Percentiles rank a stretch among this genome's conserved stretches.
Evolutionary conservation across 2,113 vertebrate genomes (phyloP).

Genomic region (Phainopepla nitens): DNA sequence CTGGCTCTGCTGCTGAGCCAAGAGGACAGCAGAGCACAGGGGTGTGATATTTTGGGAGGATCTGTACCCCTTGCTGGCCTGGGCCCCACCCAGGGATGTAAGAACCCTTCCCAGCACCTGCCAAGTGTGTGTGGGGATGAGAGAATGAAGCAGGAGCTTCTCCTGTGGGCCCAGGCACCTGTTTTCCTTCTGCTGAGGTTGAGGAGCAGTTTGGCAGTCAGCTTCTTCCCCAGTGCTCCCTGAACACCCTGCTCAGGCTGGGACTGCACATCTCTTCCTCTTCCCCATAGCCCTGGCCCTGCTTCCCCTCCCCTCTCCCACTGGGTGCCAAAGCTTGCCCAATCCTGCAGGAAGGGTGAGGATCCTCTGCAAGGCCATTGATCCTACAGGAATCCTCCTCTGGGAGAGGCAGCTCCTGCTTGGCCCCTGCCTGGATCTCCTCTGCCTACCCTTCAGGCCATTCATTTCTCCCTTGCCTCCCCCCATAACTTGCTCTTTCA

Average conservation of each 20-base stretch:
- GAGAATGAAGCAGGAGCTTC: not conserved
- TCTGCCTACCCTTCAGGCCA: not conserved
- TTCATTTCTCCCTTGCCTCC: not conserved
- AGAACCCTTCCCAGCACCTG: not conserved
- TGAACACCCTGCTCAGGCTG: not conserved
- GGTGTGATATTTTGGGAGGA: not conserved
- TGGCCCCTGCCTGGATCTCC: not conserved
- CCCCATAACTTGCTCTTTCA: not conserved
- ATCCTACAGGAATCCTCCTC: not conserved
- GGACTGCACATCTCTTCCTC: not conserved
- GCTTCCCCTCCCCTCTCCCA: not conserved
- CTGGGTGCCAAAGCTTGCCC: not conserved
- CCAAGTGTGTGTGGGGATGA: accelerated
- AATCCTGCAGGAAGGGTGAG: not conserved
- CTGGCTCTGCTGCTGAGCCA: not conserved
- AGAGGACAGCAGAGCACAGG: not conserved
- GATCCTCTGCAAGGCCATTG: not conserved
- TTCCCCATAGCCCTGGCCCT: not conserved
- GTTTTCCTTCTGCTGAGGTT: not conserved
- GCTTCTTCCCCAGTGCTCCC: not conserved
- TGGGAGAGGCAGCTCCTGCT: not conserved
- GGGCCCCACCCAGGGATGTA: accelerated
- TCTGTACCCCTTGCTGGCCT: not conserved
- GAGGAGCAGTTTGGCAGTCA: not conserved
- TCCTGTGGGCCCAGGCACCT: not conserved